phyloP scores from a whole-genome alignment of 2,113 vertebrate species.

The Psilopogon haemacephalus region DNA sequence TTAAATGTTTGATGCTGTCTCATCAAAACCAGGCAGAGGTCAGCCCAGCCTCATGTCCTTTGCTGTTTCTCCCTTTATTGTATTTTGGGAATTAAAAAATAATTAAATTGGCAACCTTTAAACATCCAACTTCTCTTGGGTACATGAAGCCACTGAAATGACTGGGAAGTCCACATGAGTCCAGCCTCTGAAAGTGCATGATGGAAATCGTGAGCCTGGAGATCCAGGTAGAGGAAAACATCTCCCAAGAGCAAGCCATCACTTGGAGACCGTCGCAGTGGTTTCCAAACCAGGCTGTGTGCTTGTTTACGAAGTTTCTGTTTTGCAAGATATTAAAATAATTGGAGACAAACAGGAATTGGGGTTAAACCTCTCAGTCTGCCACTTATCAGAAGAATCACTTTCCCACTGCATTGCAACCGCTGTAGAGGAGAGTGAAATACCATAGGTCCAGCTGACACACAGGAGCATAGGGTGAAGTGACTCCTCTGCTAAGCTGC shows the following conservation, averaged over 20 bases:
- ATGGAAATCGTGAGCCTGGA: neutral
- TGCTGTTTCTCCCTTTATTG: neutral
- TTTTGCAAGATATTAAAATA: slow-evolving; percentile 38
- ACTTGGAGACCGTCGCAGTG: neutral
- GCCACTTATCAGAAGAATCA: slow-evolving; percentile 13
- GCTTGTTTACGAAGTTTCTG: slow-evolving; percentile 9
- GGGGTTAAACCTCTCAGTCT: slow-evolving; percentile 6
- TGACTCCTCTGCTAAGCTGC: neutral
- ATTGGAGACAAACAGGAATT: neutral
- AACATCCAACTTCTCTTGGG: neutral
- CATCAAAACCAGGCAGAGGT: neutral
- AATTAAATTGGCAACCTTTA: neutral
- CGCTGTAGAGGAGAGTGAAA: fast-evolving
- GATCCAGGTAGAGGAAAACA: neutral
- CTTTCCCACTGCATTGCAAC: neutral
- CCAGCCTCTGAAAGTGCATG: neutral
- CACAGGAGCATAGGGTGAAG: fast-evolving
- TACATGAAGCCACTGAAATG: neutral
- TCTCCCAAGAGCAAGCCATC: neutral
- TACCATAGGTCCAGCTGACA: neutral
- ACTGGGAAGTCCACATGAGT: neutral
- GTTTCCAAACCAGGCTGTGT: neutral
- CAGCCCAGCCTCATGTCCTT: neutral
- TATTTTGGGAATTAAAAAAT: neutral
- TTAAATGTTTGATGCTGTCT: neutral